Base-by-base conservation (phyloP, 2,113 vertebrate species). In the Micronisus gabar region DNA sequence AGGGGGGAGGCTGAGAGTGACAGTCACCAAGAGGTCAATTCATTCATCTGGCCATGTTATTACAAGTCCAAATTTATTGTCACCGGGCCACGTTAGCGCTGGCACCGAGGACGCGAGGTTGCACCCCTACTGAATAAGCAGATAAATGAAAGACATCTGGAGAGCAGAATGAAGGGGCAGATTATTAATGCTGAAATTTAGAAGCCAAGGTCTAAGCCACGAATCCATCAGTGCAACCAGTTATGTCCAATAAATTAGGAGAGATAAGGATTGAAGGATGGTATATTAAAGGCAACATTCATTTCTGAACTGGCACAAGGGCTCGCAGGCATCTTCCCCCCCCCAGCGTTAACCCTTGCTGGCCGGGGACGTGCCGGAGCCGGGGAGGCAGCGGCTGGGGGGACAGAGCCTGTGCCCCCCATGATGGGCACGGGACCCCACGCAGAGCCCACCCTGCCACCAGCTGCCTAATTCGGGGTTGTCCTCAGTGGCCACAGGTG, bases 161-260 rank as follows among this genome's bases (percentile, higher is more conserved):
- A 97, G 95, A 96, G 93, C 91, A 93, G 96, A 97, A 97, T 86
- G 93, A 86, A 96, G 96, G 79, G 86, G 97, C 96, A 97, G 97
- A 97, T 98, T 98, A 99, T 99, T 99, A 98, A 99, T 98, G 97
- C 97, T 80, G 94, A 98, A 97, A 98, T 98, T 98, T 98, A 98
- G 98, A 98, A 98, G 98, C 98, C 98, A 98, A 98, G 98, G 98
- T 98, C 98, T 98, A 79, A 97, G 98, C 98, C 97, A 98, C 97
- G 96, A 98, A 98, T 98, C 97, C 96, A 97, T 98, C 98, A 98
- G 98, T 58, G 62, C 97, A 96, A 97, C 96, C 97, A 98, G 98
- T 98, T 94, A 96, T 94, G 92, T 98, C 97, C 98, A 96, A 98
- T 97, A 98, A 98, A 98, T 99, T 98, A 98, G 98, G 96, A 94